Evolutionary conservation across 2,797 vertebrate genomes (phyloP).

Genomic region (Neopelma chrysocephalum): DNA sequence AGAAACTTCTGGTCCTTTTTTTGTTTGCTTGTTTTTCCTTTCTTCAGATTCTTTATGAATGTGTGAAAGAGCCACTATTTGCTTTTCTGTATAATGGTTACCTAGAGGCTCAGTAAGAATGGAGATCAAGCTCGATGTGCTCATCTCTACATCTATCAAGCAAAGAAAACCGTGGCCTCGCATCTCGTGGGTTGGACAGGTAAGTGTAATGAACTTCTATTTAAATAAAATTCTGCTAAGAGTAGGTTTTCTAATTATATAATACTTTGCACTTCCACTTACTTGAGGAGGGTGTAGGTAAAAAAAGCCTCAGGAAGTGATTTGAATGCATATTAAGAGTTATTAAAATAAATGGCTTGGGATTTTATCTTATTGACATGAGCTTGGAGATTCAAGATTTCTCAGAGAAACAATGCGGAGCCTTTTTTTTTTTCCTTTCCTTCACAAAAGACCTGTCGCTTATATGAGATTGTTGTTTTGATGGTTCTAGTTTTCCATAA

Average conservation of each 20-base stretch:
- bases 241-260: neutral
- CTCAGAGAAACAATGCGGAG: neutral
- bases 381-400: neutral
- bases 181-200: constrained; percentile 93
- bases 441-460: neutral
- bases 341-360: neutral
- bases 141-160: constrained; percentile 89
- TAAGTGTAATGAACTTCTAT: constrained; percentile 41
- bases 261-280: neutral
- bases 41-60: neutral
- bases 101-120: constrained; percentile 65
- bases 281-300: neutral
- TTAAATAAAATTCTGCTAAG: neutral
- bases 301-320: neutral
- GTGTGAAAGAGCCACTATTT: neutral
- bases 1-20: accelerated
- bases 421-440: neutral
- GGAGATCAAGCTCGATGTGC: constrained; percentile 90
- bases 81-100: neutral
- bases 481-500: neutral
- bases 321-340: neutral
- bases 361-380: neutral
- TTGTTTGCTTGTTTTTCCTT: neutral
- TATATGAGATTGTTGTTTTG: neutral
- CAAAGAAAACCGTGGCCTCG: constrained; percentile 92